Percentiles rank a stretch among this genome's conserved stretches.
Conservation (phyloP, 1,140 invertebrate genomes). For the Drosophila neocordata region DNA sequence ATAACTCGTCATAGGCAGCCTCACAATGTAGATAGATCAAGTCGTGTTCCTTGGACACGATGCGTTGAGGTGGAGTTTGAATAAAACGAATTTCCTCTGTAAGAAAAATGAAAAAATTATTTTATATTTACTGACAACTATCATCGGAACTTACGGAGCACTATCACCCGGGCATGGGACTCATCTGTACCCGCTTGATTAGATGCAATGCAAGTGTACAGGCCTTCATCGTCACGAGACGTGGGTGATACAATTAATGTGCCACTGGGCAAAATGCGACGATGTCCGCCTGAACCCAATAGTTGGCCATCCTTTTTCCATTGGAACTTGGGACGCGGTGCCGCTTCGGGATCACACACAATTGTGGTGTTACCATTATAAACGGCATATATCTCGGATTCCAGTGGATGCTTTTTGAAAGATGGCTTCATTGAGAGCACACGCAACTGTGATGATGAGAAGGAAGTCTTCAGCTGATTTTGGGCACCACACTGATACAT, state of each 20-base stretch:
- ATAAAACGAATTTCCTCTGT: constrained; percentile 88
- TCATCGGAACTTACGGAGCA: constrained; percentile 87
- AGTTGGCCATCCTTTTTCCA: constrained; percentile 96
- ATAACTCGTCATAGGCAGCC: constrained; percentile 90
- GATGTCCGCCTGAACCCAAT: constrained; percentile 90
- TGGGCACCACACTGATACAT: constrained; percentile 97
- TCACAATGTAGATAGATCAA: constrained; percentile 91
- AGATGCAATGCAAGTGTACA: constrained; percentile 94
- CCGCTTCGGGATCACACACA: constrained; percentile 96
- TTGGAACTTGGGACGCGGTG: constrained; percentile 93
- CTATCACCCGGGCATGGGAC: constrained; percentile 91
- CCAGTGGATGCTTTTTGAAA: constrained; percentile 95
- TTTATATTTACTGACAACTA: background rate
- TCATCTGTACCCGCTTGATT: constrained; percentile 93
- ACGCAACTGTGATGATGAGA: constrained; percentile 94
- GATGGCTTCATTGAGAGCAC: constrained; percentile 94
- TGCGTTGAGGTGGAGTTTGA: constrained; percentile 86
- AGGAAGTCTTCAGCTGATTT: constrained; percentile 94
- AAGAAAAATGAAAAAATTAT: constrained; percentile 1
- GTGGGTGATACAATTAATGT: constrained; percentile 94
- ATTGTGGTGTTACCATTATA: constrained; percentile 96
- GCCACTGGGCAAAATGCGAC: constrained; percentile 91
- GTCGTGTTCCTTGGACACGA: constrained; percentile 87
- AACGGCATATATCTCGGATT: constrained; percentile 94
- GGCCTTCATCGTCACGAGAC: constrained; percentile 92